Base-by-base conservation (phyloP, 2,888 invertebrate genomes). In the Callyntrura sp. region DNA sequence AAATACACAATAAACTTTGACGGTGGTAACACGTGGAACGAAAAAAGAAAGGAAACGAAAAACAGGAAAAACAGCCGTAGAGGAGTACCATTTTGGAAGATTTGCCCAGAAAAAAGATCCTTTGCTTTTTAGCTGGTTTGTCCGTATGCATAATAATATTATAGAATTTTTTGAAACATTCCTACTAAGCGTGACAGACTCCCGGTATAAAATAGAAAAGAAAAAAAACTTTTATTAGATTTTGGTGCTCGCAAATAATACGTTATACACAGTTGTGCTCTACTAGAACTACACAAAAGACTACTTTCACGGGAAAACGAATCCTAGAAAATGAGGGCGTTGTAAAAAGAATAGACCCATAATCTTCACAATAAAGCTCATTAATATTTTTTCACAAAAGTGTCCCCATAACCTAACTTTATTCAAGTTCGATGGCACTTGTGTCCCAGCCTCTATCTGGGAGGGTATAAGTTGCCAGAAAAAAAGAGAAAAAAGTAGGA, bases 11-110 rank as follows among this genome's bases (percentile, higher is more conserved):
- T 43, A 70, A 43, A 14, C 25, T 78, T 9, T 60, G 25, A 35
- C n/a, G 51, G 51, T 51, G 51, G 51, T 51, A 81, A 35, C 81
- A 81, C 81, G 81, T 81, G 81, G 81, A 60, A 35, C 60, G 57
- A 51, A 51, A 51, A 14, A 8, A 51, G n/a, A 12, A 8, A 51
- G n/a, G 9, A 11, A 51, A 20, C 17, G 8, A 65, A 23, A 12
- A 8, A 20, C 1, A 23, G 17, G 8, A 65, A 17, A 65, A 20
- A 20, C 1, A 65, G 65, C 65, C 17, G 23, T 8, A 17, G 35
- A 35, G 35, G 2, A 35, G 3, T 35, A 2, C 35, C 35, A 35
- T 35, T 35, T 35, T 35, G 17, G 23, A 65, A 65, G 65, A 65
- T 17, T 65, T 65, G 23, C 17, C 23, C 17, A 6, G 3, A 20